These are phyloP conservation scores for Masnerella sp. DNA, from an alignment of 2,888 invertebrate species.

Conservation along the genomic window DNA sequence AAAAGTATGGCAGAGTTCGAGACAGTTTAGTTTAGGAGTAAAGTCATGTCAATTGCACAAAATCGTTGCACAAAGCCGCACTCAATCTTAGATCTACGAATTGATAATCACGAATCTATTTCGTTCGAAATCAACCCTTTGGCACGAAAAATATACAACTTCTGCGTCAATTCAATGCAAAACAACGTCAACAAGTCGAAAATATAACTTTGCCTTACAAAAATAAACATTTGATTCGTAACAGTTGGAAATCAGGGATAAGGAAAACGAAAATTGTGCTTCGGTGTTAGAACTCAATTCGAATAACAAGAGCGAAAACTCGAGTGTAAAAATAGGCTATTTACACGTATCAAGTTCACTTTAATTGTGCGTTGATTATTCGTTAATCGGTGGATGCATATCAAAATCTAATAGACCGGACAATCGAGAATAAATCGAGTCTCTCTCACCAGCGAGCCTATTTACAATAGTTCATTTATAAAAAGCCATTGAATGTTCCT, in stretches of 20 bases:
- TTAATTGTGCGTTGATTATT: constrained; percentile 76
- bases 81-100: constrained; percentile 37
- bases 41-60: constrained; percentile 68
- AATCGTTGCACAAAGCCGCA: constrained; percentile 57
- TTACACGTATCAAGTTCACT: constrained; percentile 72
- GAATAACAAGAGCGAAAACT: constrained; percentile 48
- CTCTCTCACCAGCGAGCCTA: constrained; percentile 15
- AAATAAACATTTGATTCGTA: constrained; percentile 52
- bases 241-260: constrained; percentile 17
- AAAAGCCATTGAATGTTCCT: constrained; percentile 37
- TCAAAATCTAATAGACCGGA: constrained; percentile 75
- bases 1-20: constrained; percentile 70
- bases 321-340: constrained; percentile 77
- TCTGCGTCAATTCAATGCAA: constrained; percentile 38
- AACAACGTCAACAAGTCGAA: constrained; percentile 36
- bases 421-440: constrained; percentile 46
- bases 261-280: constrained; percentile 19
- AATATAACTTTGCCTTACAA: constrained; percentile 55
- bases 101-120: constrained; percentile 16
- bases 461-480: constrained; percentile 46
- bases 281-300: constrained; percentile 29
- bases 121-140: constrained; percentile 48
- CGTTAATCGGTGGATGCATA: constrained; percentile 68
- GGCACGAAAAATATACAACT: constrained; percentile 54
- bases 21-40: constrained; percentile 64